Percentiles rank a stretch among this genome's conserved stretches.
Conservation (phyloP, 2,113 vertebrate species). For the Anseranas semipalmata region DNA sequence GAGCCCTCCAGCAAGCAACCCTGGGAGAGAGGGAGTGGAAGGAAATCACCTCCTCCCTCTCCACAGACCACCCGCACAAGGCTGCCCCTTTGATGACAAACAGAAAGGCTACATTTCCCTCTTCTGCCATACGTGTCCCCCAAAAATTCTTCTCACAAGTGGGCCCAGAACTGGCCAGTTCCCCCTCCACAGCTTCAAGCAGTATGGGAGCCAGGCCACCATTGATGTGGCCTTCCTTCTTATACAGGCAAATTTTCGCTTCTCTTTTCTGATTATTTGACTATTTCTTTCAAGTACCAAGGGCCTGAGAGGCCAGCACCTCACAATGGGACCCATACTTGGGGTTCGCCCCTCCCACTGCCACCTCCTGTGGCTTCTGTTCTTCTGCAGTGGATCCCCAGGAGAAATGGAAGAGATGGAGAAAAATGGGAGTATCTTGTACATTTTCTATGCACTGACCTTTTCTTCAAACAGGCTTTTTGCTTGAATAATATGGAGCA, state of each 20-base stretch:
- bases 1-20: fast-evolving
- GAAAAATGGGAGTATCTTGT: not conserved
- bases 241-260: not conserved
- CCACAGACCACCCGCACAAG: not conserved
- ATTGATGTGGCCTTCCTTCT: not conserved
- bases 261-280: not conserved
- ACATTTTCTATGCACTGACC: fast-evolving
- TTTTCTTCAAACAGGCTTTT: not conserved
- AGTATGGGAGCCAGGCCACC: fast-evolving
- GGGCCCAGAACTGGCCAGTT: not conserved
- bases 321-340: not conserved
- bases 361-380: not conserved
- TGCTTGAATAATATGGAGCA: not conserved
- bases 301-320: not conserved
- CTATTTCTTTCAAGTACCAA: not conserved
- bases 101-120: not conserved
- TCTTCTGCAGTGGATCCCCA: not conserved
- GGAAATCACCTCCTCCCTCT: not conserved
- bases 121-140: not conserved
- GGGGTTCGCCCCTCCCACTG: not conserved
- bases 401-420: not conserved
- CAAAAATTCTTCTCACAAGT: not conserved
- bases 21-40: not conserved
- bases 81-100: not conserved
- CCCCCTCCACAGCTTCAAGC: not conserved